A percentile compares a stretch with the other conserved stretches of the same genome.
These are phyloP conservation scores for Pollachius pollachius DNA, from an alignment of 2,113 vertebrate genomes.

Conservation along the genomic window DNA sequence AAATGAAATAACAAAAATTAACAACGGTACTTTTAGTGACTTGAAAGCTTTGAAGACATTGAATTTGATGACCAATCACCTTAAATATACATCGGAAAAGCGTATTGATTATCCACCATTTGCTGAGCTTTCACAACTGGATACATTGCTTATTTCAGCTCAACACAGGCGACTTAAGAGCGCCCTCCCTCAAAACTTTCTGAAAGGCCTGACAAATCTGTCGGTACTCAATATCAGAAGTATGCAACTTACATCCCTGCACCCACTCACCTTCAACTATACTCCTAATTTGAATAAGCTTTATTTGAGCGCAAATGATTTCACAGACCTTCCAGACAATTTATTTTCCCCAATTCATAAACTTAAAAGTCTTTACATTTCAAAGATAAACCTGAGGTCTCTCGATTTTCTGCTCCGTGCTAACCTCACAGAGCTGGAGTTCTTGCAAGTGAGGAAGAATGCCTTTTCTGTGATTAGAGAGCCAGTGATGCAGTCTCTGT, in stretches of 20 bases:
- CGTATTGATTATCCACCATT: constrained; percentile 52
- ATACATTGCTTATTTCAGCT: constrained; percentile 39
- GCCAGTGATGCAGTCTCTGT: constrained; percentile 41
- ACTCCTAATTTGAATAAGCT: constrained; percentile 58
- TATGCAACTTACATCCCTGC: constrained; percentile 33
- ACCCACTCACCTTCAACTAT: constrained; percentile 51
- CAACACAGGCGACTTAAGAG: constrained; percentile 43
- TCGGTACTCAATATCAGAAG: constrained; percentile 47
- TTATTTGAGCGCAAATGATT: constrained; percentile 64
- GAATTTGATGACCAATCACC: constrained; percentile 57
- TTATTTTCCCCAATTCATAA: constrained; percentile 55
- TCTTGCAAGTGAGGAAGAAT: constrained; percentile 61
- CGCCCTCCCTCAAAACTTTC: constrained; percentile 55
- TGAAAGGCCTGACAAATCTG: constrained; percentile 69
- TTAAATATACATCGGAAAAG: constrained; percentile 28
- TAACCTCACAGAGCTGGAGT: constrained; percentile 54
- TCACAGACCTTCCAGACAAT: constrained; percentile 32
- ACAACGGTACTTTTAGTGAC: constrained; percentile 27
- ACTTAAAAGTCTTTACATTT: constrained; percentile 61
- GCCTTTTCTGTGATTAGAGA: constrained; percentile 41
- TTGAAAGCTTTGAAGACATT: constrained; percentile 57
- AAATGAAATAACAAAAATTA: constrained; percentile 27
- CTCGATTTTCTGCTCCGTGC: constrained; percentile 61
- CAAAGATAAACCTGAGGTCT: constrained; percentile 44
- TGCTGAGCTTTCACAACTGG: constrained; percentile 47